Percentiles rank a stretch among this genome's conserved stretches.
Conservation (phyloP, 2,888 invertebrate species). For the Fragum fragum region DNA sequence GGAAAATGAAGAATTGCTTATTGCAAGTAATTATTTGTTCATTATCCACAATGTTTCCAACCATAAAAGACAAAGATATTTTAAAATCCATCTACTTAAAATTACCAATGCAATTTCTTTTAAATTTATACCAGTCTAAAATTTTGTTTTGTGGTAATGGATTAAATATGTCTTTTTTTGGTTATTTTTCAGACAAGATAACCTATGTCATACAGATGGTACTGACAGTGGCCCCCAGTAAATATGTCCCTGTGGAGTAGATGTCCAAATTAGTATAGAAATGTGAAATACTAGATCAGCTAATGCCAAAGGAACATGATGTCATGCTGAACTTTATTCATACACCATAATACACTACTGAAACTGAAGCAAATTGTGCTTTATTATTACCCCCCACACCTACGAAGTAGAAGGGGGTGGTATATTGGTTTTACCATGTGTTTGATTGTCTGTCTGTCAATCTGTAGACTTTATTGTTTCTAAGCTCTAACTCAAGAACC, state of each 20-base stretch:
- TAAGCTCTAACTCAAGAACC: too few species aligned
- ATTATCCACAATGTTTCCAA: neutral
- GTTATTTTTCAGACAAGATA: slow-evolving; percentile 73
- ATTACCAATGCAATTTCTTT: too few species aligned
- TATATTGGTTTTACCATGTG: too few species aligned
- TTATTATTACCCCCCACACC: too few species aligned
- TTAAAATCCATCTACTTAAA: too few species aligned
- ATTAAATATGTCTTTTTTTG: neutral
- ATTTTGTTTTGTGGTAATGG: neutral
- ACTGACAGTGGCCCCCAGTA: slow-evolving; percentile 80
- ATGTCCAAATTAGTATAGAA: neutral
- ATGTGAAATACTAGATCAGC: neutral
- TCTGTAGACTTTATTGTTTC: too few species aligned
- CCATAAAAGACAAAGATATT: too few species aligned
- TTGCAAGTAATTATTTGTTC: neutral
- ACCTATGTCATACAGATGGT: slow-evolving; percentile 76
- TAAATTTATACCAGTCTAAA: too few species aligned
- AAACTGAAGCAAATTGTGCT: too few species aligned
- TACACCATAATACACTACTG: neutral
- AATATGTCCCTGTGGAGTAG: slow-evolving; percentile 76
- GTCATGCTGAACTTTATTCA: neutral
- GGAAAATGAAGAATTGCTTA: too few species aligned
- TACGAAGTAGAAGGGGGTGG: too few species aligned
- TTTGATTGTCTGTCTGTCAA: too few species aligned
- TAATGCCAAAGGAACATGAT: neutral